phyloP scores from a whole-genome alignment of 2,113 vertebrate genomes.

The Ailurus styani region DNA sequence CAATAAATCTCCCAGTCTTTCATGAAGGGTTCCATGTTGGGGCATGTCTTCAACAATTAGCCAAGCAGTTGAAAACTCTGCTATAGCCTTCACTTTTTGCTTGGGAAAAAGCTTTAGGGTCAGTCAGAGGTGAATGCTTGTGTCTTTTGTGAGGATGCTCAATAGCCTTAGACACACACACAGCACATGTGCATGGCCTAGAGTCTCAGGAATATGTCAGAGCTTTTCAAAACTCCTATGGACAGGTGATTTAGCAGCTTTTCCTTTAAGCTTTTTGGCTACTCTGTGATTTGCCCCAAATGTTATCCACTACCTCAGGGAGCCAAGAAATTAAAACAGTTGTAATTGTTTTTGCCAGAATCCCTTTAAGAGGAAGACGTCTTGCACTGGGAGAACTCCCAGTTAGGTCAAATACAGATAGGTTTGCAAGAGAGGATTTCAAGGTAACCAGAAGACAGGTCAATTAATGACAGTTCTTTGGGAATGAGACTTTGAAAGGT shows the following conservation, averaged over 20 bases:
- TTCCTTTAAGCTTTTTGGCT: not conserved
- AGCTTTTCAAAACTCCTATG: not conserved
- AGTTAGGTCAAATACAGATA: not conserved
- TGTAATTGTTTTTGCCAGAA: not conserved
- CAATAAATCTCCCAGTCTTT: not conserved
- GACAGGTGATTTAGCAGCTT: not conserved
- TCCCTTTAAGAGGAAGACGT: not conserved
- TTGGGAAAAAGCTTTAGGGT: not conserved
- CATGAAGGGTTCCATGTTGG: not conserved
- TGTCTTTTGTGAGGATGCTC: not conserved
- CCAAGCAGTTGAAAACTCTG: not conserved
- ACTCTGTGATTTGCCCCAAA: not conserved
- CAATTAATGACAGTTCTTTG: not conserved
- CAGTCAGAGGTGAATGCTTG: not conserved
- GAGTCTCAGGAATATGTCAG: not conserved
- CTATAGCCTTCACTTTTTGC: not conserved
- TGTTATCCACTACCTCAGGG: not conserved
- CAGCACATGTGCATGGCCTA: not conserved
- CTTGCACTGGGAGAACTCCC: not conserved
- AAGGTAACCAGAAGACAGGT: not conserved
- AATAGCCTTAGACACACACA: not conserved
- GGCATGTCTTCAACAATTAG: not conserved
- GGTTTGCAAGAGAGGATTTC: not conserved
- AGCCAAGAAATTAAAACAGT: not conserved
- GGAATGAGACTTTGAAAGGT: not conserved